Conservation (phyloP, 2,113 vertebrate genomes). For the Clarias macrocephalus region DNA sequence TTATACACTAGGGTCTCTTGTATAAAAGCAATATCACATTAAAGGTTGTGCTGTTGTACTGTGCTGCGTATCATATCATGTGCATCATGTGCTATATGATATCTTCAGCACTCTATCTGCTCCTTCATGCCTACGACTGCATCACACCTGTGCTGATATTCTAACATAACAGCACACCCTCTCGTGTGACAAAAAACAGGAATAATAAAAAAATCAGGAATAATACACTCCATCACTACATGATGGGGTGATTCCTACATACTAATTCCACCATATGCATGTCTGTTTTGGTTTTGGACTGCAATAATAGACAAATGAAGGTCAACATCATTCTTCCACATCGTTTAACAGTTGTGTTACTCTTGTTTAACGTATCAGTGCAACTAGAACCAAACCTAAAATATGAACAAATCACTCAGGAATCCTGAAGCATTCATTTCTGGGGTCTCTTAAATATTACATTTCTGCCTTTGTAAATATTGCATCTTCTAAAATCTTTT, state of each 20-base stretch:
- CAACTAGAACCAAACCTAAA: background rate
- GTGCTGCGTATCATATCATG: too few species aligned
- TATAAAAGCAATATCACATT: too few species aligned
- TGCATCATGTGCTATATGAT: too few species aligned
- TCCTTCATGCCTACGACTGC: too few species aligned
- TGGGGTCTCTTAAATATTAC: background rate
- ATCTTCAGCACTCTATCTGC: too few species aligned
- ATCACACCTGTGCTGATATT: too few species aligned
- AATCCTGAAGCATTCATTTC: background rate
- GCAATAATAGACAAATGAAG: background rate
- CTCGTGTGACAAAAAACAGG: background rate
- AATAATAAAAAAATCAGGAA: too few species aligned
- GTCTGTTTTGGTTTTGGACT: background rate
- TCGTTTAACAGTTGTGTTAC: background rate
- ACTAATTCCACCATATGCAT: background rate
- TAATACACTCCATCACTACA: background rate
- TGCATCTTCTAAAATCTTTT: background rate
- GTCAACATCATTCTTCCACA: too few species aligned
- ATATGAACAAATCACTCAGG: background rate
- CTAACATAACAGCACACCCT: too few species aligned
- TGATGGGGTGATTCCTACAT: background rate
- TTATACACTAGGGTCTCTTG: too few species aligned
- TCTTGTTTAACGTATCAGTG: background rate
- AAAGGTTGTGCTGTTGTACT: too few species aligned
- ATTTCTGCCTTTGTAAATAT: background rate